A percentile compares a stretch with the other conserved stretches of the same genome.
Conservation (phyloP, 1,140 invertebrate genomes). For the Magallana angulata region DNA sequence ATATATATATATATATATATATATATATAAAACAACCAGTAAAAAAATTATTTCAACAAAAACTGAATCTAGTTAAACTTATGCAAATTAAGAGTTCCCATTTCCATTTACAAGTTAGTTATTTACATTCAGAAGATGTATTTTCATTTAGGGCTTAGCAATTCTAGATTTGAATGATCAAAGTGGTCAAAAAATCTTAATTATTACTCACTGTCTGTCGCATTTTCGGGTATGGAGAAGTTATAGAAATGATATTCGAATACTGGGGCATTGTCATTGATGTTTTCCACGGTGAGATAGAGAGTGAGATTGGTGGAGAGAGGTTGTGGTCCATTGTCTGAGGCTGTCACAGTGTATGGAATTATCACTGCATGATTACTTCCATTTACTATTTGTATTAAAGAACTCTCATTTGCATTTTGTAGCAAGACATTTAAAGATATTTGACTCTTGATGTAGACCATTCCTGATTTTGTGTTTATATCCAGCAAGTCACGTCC, state of each 20-base stretch:
- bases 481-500: not conserved
- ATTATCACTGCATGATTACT: not conserved
- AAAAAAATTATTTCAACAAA: no score
- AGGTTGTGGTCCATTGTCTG: constrained; percentile 81
- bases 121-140: no score
- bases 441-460: constrained; percentile 7
- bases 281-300: constrained; percentile 90
- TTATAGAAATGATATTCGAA: constrained; percentile 90
- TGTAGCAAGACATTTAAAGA: not conserved
- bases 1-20: no score
- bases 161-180: no score
- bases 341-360: constrained; percentile 79
- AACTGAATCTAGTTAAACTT: no score
- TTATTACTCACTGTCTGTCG: constrained; percentile 37
- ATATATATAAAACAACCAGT: no score
- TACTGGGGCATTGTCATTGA: constrained; percentile 93
- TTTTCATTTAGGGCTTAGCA: no score
- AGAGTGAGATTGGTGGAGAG: constrained; percentile 55
- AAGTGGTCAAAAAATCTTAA: no score
- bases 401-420: not conserved
- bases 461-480: not conserved
- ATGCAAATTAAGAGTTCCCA: no score
- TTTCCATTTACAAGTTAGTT: no score
- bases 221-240: constrained; percentile 91
- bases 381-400: not conserved